Conservation (phyloP, 2,888 invertebrate genomes). For the Electrophaes corylata region DNA sequence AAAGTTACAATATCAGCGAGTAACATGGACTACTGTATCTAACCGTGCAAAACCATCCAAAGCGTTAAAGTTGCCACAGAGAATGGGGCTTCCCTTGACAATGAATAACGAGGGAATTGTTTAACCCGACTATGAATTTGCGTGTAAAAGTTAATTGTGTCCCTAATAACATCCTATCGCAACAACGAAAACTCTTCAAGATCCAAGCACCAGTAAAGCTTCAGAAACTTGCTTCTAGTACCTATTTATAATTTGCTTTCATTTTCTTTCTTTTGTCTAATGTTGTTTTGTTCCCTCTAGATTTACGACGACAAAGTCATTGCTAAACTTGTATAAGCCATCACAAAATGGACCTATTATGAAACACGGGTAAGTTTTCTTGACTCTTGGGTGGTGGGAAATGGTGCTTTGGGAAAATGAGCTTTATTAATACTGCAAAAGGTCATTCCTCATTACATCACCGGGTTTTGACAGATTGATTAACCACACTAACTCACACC, state of each 20-base stretch:
- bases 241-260: conserved; percentile 39
- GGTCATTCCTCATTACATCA: background rate
- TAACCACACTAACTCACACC: background rate
- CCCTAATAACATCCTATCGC: background rate
- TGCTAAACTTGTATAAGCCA: conserved; percentile 88
- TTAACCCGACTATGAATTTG: too few species aligned
- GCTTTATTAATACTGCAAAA: background rate
- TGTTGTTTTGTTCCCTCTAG: conserved; percentile 76
- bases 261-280: conserved; percentile 47
- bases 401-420: conserved; percentile 1
- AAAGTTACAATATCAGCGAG: too few species aligned
- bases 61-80: too few species aligned
- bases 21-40: too few species aligned
- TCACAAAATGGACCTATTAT: conserved; percentile 85
- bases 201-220: conserved; percentile 17
- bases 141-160: too few species aligned
- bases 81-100: too few species aligned
- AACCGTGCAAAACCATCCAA: too few species aligned
- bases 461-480: background rate
- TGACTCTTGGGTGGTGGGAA: conserved; percentile 41
- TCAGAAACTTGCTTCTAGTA: conserved; percentile 17
- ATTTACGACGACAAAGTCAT: conserved; percentile 88
- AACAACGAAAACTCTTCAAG: conserved; percentile 12
- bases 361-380: conserved; percentile 88
- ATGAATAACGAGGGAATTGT: too few species aligned